Evolutionary conservation across 2,113 vertebrate genomes (phyloP).

Genomic region (Phaethornis superciliosus): DNA sequence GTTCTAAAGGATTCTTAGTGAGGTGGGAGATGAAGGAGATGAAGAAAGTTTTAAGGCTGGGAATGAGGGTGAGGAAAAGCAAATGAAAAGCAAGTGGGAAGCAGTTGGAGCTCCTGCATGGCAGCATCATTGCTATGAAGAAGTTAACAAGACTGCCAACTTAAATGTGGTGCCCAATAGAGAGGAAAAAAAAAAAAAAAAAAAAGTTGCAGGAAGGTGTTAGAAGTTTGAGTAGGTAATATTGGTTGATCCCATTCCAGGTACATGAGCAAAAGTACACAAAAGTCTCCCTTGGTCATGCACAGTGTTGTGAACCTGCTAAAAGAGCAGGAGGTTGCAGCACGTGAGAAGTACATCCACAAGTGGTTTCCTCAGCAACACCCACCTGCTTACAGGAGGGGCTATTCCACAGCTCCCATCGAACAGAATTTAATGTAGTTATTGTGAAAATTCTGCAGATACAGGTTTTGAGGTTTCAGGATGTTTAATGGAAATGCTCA

Average conservation of each 20-base stretch:
- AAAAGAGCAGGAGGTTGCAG: background rate
- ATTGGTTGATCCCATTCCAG: background rate
- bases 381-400: background rate
- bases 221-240: background rate
- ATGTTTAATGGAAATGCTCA: background rate
- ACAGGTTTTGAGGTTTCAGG: background rate
- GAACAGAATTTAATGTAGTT: background rate
- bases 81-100: background rate
- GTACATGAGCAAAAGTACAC: rapidly evolving
- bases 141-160: background rate
- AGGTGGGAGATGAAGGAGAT: background rate
- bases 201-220: background rate
- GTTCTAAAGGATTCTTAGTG: background rate
- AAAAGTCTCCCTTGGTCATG: rapidly evolving
- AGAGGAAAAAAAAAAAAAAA: background rate
- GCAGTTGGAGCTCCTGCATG: rapidly evolving
- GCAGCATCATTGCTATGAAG: background rate
- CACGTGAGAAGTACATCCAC: rapidly evolving
- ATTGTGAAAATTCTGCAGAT: background rate
- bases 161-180: background rate
- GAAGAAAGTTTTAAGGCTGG: background rate
- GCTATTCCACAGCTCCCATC: background rate
- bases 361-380: background rate
- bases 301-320: rapidly evolving
- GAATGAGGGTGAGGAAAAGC: background rate